Evolutionary conservation across 2,113 vertebrate species (phyloP).

Genomic region (Pachycephala philippinensis): DNA sequence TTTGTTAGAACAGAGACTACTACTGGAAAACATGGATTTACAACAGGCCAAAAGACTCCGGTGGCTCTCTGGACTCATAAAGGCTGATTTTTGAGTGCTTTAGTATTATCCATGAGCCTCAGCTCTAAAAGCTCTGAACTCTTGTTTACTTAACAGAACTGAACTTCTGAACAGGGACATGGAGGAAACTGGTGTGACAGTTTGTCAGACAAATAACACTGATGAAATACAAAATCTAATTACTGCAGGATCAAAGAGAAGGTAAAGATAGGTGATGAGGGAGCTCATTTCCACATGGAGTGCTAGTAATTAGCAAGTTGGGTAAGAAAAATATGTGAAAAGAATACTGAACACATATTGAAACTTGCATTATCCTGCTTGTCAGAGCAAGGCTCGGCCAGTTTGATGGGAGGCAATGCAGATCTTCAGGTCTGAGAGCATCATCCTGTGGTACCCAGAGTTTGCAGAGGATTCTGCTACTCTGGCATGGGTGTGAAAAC

Average conservation of each 20-base stretch:
- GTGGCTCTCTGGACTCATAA: not conserved
- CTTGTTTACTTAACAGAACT: not conserved
- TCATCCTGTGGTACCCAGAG: not conserved
- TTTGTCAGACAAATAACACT: conserved; percentile 2
- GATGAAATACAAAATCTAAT: conserved; percentile 35
- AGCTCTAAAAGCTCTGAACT: not conserved
- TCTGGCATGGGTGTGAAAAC: not conserved
- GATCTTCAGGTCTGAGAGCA: not conserved
- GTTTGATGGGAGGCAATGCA: not conserved
- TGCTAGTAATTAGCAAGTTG: not conserved
- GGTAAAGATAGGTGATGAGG: not conserved
- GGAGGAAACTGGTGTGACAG: not conserved
- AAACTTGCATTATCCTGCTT: not conserved
- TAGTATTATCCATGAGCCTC: not conserved
- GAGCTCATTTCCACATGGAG: not conserved
- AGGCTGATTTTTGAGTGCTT: not conserved
- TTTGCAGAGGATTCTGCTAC: not conserved
- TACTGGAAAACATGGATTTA: not conserved
- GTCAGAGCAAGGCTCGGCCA: not conserved
- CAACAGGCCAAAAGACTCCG: not conserved
- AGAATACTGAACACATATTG: not conserved
- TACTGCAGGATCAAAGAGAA: conserved; percentile 23
- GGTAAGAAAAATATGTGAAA: not conserved
- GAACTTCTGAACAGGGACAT: not conserved
- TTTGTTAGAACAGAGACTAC: not conserved